Conservation (phyloP, 2,113 vertebrate species). For the Cyprinodon brontotheroides region DNA sequence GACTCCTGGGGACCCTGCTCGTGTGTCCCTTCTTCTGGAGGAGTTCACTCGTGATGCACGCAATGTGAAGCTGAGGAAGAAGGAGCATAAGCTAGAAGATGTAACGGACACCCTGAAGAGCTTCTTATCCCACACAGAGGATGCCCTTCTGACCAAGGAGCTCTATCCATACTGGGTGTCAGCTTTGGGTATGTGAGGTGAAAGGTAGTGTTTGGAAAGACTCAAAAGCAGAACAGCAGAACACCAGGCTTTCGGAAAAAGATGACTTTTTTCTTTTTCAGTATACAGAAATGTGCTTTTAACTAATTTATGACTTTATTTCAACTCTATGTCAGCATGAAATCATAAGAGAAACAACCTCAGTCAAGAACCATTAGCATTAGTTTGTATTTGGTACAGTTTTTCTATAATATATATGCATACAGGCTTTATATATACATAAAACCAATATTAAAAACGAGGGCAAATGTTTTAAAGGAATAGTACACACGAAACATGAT, state of each 20-base stretch:
- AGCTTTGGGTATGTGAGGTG: conserved; percentile 82
- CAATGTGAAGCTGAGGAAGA: conserved; percentile 88
- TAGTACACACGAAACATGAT: too few relatives aligned
- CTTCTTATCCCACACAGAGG: conserved; percentile 88
- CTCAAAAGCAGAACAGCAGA: neutral
- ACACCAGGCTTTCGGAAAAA: neutral
- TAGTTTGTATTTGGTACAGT: neutral
- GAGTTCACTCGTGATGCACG: conserved; percentile 90
- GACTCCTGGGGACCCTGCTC: conserved; percentile 81
- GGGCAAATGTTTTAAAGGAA: too few relatives aligned
- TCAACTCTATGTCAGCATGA: neutral
- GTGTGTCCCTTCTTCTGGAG: conserved; percentile 83
- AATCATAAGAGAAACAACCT: neutral
- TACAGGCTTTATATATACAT: neutral
- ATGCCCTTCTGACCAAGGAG: conserved; percentile 93
- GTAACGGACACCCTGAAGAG: conserved; percentile 88
- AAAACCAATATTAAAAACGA: too few relatives aligned
- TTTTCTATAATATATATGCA: neutral
- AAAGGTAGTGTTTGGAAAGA: too few relatives aligned
- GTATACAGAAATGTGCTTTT: neutral
- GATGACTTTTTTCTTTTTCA: too few relatives aligned
- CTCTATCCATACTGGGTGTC: conserved; percentile 97
- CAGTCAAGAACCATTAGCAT: neutral
- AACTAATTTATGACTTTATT: neutral
- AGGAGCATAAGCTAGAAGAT: conserved; percentile 89